A percentile compares a stretch with the other conserved stretches of the same genome.
These are phyloP conservation scores for Ischnus inquisitorius DNA, from an alignment of 2,888 invertebrate species.

Conservation along the genomic window DNA sequence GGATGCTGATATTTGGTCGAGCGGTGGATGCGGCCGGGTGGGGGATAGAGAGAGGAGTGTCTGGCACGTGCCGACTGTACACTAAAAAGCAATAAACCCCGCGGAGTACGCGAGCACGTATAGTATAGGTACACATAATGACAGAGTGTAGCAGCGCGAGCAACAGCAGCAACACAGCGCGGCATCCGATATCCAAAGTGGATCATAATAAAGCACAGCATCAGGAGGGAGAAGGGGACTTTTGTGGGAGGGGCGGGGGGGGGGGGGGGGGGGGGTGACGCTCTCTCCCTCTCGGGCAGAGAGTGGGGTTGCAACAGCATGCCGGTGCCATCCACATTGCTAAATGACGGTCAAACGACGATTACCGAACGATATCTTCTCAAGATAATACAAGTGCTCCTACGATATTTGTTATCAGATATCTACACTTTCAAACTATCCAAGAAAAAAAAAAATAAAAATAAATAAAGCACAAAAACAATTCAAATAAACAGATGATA, in stretches of 20 bases:
- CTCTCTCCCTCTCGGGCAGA: conserved; percentile 4
- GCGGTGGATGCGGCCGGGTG: neutral
- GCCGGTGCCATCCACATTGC: conserved; percentile 4
- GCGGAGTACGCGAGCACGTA: conserved; percentile 71
- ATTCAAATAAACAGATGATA: too few relatives aligned
- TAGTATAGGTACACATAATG: conserved; percentile 72
- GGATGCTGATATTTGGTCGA: conserved; percentile 40
- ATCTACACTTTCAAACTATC: too few relatives aligned
- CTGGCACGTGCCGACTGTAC: conserved; percentile 80
- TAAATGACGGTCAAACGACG: conserved; percentile 60
- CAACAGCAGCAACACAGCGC: conserved; percentile 28
- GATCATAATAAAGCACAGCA: conserved; percentile 79
- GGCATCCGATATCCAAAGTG: conserved; percentile 77
- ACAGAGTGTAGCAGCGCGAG: conserved; percentile 70
- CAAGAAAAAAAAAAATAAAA: neutral
- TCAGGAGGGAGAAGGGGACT: neutral
- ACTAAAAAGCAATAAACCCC: conserved; percentile 83
- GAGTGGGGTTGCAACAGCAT: conserved; percentile 11
- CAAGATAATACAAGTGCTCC: conserved; percentile 22
- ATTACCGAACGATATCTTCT: conserved; percentile 64
- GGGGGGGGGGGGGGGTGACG: neutral
- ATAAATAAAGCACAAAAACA: too few relatives aligned
- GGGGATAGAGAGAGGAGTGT: conserved; percentile 37
- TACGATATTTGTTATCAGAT: neutral
- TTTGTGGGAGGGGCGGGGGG: neutral